These are phyloP conservation scores for Slavum lentiscoides DNA, from an alignment of 2,888 invertebrate species.

Conservation along the genomic window DNA sequence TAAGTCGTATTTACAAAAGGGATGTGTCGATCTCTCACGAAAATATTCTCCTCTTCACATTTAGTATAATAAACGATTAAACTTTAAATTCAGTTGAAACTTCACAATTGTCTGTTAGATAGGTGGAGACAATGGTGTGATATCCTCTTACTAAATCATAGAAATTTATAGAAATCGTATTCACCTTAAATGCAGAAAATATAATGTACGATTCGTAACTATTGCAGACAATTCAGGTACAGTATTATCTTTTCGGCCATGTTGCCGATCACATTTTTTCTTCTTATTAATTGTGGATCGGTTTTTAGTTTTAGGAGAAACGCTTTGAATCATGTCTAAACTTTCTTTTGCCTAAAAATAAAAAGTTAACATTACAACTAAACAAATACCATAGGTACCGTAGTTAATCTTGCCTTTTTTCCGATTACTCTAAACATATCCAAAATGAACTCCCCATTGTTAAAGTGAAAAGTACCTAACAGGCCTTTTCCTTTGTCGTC, in stretches of 20 bases:
- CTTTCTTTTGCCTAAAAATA: slow-evolving; percentile 27
- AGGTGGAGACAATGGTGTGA: too few species aligned
- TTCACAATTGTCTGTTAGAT: too few species aligned
- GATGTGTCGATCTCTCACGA: too few species aligned
- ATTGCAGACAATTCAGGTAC: slow-evolving; percentile 42
- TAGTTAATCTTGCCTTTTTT: slow-evolving; percentile 20
- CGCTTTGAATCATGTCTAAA: slow-evolving; percentile 16
- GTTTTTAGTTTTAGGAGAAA: slow-evolving; percentile 44
- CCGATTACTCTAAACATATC: slow-evolving; percentile 33
- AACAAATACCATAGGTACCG: background rate
- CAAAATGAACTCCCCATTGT: slow-evolving; percentile 44
- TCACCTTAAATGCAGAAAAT: slow-evolving; percentile 37
- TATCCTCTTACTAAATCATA: background rate
- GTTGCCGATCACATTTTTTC: slow-evolving; percentile 41
- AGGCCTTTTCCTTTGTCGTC: slow-evolving; percentile 37
- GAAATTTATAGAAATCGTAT: background rate
- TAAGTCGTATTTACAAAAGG: too few species aligned
- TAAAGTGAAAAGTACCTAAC: slow-evolving; percentile 36
- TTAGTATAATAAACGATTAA: background rate
- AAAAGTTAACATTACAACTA: background rate
- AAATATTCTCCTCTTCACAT: background rate
- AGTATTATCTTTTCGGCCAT: slow-evolving; percentile 28
- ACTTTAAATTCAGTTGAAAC: too few species aligned
- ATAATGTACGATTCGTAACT: slow-evolving; percentile 37
- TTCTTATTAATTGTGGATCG: slow-evolving; percentile 33